phyloP scores from a whole-genome alignment of 2,113 vertebrate species.

The Lepus europaeus region DNA sequence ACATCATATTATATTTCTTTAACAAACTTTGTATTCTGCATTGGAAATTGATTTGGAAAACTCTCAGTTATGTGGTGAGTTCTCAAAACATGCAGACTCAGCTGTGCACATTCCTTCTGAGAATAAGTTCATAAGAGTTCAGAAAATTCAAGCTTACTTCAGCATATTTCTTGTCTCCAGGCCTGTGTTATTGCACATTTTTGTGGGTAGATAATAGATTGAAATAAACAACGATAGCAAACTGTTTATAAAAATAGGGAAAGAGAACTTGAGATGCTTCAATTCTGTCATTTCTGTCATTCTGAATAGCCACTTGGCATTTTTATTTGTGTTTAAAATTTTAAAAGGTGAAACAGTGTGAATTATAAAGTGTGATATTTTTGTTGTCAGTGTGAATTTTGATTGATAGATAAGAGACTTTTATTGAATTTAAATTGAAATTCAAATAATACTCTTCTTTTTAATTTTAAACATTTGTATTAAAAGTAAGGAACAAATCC shows the following conservation, averaged over 20 bases:
- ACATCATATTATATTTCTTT: neutral
- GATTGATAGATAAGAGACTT: neutral
- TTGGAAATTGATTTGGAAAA: neutral
- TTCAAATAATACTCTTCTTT: neutral
- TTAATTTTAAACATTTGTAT: neutral
- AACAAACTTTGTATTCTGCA: neutral
- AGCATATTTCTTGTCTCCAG: neutral
- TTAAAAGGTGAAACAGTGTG: neutral
- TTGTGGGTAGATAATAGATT: neutral
- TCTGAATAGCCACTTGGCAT: neutral
- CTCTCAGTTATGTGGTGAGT: neutral
- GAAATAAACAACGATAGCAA: neutral
- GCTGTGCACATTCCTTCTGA: neutral
- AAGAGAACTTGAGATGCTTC: neutral
- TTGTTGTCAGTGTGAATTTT: neutral
- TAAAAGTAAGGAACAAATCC: slow-evolving; percentile 11
- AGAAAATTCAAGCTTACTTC: neutral
- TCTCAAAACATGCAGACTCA: neutral
- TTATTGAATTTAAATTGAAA: neutral
- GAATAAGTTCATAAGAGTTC: neutral
- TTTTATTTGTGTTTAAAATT: slow-evolving; percentile 11
- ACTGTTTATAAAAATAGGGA: neutral
- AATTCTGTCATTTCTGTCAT: neutral
- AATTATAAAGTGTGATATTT: neutral
- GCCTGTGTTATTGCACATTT: neutral